phyloP scores from a whole-genome alignment of 1,140 invertebrate species.

The Hermetia illucens region DNA sequence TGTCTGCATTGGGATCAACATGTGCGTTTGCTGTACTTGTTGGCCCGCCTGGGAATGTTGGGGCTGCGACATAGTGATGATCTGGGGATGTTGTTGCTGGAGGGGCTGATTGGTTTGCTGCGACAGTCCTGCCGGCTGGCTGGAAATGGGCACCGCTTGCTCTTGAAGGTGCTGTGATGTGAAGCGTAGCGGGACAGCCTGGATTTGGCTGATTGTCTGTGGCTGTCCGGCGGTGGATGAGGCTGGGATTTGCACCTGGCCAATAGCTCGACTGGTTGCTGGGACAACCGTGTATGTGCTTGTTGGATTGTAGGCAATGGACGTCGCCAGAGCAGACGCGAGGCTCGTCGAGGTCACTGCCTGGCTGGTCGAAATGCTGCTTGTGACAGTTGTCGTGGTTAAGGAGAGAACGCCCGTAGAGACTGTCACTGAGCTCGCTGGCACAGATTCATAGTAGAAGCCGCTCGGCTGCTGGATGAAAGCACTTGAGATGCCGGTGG shows the following conservation, averaged over 20 bases:
- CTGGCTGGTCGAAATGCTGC: slow-evolving; percentile 11
- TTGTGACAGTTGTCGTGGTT: slow-evolving; percentile 23
- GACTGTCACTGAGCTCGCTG: slow-evolving; percentile 14
- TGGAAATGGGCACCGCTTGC: slow-evolving; percentile 4
- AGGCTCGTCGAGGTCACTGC: slow-evolving; percentile 11
- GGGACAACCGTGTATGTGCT: slow-evolving; percentile 26
- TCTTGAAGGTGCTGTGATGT: slow-evolving; percentile 8
- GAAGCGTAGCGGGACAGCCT: slow-evolving; percentile 12
- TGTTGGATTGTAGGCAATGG: slow-evolving; percentile 19
- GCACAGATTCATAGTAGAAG: slow-evolving; percentile 28
- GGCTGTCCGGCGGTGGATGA: slow-evolving; percentile 3
- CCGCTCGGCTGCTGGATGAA: no score
- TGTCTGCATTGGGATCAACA: slow-evolving; percentile 23
- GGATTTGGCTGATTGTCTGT: slow-evolving; percentile 7
- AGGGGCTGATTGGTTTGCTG: background rate
- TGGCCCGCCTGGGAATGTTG: slow-evolving; percentile 3
- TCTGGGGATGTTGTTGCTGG: slow-evolving; percentile 6
- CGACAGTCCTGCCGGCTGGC: slow-evolving; percentile 3
- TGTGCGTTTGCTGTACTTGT: slow-evolving; percentile 14
- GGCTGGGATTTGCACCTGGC: slow-evolving; percentile 14
- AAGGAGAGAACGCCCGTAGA: slow-evolving; percentile 25
- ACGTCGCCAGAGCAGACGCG: slow-evolving; percentile 14
- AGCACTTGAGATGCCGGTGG: no score
- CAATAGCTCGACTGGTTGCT: slow-evolving; percentile 15
- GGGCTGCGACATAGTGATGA: slow-evolving; percentile 13